Conservation (phyloP, 2,113 vertebrate genomes). For the human (Homo sapiens) region GRCh38 chr2:122743501-122744000, state of each 20-base stretch:
- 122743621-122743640: neutral
- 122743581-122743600: neutral
- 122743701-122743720: neutral
- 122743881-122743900: neutral
- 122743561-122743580: neutral
- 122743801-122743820: neutral
- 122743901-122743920: neutral
- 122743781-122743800: neutral
- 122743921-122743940: neutral
- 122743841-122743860: neutral
- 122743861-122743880: neutral
- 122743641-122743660: neutral
- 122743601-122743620: neutral
- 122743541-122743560: neutral
- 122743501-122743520: rapidly evolving
- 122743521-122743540: rapidly evolving
- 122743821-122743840: neutral
- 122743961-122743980: neutral
- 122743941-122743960: neutral
- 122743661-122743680: neutral
- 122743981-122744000: neutral
- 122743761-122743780: neutral
- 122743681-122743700: neutral
- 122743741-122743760: neutral
- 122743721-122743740: neutral